Evolutionary conservation across 2,888 invertebrate genomes (phyloP).

Genomic region (Drosophila aldrichi): DNA sequence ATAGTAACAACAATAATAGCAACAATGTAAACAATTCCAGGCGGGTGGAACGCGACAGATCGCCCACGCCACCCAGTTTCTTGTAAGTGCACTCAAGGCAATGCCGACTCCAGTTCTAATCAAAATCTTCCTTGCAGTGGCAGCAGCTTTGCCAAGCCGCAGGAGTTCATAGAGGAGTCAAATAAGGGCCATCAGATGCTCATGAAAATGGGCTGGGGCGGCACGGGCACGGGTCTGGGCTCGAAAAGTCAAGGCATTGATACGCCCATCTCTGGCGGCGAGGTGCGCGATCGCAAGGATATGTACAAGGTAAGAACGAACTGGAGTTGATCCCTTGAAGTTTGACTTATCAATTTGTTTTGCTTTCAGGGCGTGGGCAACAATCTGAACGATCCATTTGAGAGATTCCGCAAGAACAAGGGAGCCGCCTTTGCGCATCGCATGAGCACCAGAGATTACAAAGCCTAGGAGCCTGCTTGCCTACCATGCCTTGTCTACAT

Average conservation of each 20-base stretch:
- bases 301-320: constrained; percentile 90
- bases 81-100: constrained; percentile 86
- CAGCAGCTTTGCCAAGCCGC: constrained; percentile 83
- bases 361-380: constrained; percentile 92
- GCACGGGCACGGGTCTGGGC: constrained; percentile 94
- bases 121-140: constrained; percentile 67
- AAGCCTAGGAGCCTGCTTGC: constrained; percentile 77
- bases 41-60: constrained; percentile 86
- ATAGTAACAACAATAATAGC: constrained; percentile 40
- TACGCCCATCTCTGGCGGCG: constrained; percentile 96
- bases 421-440: constrained; percentile 97
- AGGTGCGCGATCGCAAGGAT: constrained; percentile 95
- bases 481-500: constrained; percentile 28
- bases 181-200: constrained; percentile 99
- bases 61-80: constrained; percentile 90
- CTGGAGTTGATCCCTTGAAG: background rate
- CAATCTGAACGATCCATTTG: constrained; percentile 97
- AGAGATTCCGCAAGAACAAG: constrained; percentile 98
- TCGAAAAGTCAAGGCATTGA: constrained; percentile 98
- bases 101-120: background rate
- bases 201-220: constrained; percentile 99
- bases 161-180: constrained; percentile 91
- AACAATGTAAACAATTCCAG: constrained; percentile 78
- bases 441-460: constrained; percentile 95
- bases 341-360: background rate